Evolutionary conservation across 30 jellyfish, hydroid and myxozoan species (phyloP).

Genomic region (Hydra vulgaris): DNA sequence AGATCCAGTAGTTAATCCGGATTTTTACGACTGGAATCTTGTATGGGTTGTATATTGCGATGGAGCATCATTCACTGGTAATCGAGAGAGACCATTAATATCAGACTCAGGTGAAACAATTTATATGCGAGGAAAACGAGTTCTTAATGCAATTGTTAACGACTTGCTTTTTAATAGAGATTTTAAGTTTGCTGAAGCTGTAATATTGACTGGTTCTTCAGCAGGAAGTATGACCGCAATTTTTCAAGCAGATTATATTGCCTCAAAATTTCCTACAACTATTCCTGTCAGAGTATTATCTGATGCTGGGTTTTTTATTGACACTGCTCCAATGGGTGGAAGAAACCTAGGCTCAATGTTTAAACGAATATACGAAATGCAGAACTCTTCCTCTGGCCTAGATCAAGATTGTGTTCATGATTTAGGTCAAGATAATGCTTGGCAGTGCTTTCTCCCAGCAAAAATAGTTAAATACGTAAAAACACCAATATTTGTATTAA

Average conservation of each 20-base stretch:
- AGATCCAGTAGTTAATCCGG: constrained; percentile 82
- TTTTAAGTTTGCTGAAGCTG: constrained; percentile 71
- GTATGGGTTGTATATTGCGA: constrained; percentile 98
- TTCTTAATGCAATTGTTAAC: constrained; percentile 61
- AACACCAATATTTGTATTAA: constrained; percentile 77
- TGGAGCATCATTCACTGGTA: constrained; percentile 98
- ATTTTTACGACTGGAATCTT: constrained; percentile 94
- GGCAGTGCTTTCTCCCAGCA: constrained; percentile 96
- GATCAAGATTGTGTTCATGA: constrained; percentile 68
- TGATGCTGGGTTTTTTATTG: constrained; percentile 98
- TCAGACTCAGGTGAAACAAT: constrained; percentile 68
- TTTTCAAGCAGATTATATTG: constrained; percentile 89
- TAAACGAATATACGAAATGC: constrained; percentile 81
- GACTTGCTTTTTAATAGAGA: constrained; percentile 68
- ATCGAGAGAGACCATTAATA: constrained; percentile 72
- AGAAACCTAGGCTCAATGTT: constrained; percentile 72
- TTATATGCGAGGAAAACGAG: constrained; percentile 87
- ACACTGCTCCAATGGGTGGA: constrained; percentile 96
- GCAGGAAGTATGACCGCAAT: constrained; percentile 99
- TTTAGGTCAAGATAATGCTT: constrained; percentile 55
- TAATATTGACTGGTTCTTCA: constrained; percentile 92
- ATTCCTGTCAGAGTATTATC: constrained; percentile 93
- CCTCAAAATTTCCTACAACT: constrained; percentile 58
- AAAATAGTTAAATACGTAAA: constrained; percentile 60
- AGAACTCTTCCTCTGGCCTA: constrained; percentile 70